Percentiles rank a stretch among this genome's conserved stretches.
These are phyloP conservation scores for Hydrophis major DNA, from an alignment of 2,797 vertebrate species.

Conservation along the genomic window DNA sequence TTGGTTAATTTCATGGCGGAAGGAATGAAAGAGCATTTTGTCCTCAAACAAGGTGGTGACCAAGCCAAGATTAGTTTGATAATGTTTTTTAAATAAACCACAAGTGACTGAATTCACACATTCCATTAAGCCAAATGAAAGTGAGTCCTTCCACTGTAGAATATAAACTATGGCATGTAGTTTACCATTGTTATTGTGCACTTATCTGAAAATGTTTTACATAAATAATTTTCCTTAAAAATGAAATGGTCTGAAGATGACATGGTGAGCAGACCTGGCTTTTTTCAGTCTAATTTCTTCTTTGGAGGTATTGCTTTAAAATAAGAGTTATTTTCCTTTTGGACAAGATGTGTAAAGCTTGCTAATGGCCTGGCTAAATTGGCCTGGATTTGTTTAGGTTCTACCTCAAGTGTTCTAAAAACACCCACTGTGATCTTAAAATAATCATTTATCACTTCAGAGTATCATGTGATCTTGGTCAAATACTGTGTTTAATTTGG, in stretches of 20 bases:
- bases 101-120: not conserved
- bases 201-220: not conserved
- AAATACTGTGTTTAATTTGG: not conserved
- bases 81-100: not conserved
- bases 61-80: not conserved
- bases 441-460: not conserved
- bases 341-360: not conserved
- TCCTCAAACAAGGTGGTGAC: not conserved
- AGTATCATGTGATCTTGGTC: not conserved
- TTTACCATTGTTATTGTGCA: not conserved
- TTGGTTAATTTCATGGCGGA: not conserved
- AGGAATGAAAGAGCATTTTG: not conserved
- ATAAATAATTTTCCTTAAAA: not conserved
- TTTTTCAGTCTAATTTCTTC: not conserved
- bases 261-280: not conserved
- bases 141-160: not conserved
- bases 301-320: not conserved
- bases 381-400: not conserved
- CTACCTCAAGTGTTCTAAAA: not conserved
- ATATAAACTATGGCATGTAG: not conserved
- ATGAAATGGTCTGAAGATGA: not conserved
- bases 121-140: not conserved
- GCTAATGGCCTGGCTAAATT: not conserved
- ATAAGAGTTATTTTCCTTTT: not conserved
- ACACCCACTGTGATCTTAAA: not conserved